Conservation (phyloP, 2,113 vertebrate genomes). For the Propithecus coquereli region DNA sequence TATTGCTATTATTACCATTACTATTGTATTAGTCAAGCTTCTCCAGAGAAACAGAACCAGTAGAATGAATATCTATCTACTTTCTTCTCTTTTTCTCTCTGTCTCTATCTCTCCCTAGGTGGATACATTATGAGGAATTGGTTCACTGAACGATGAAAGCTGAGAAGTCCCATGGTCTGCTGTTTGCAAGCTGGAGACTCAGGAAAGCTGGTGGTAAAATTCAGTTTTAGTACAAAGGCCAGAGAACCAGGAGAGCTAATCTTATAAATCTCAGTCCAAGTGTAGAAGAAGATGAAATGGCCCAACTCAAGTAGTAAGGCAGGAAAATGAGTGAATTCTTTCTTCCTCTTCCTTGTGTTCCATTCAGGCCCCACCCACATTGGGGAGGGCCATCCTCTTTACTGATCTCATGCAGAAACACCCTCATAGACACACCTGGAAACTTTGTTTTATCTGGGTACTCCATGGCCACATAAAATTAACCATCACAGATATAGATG, state of each 20-base stretch:
- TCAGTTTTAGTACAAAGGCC: not conserved
- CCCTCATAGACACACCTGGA: not conserved
- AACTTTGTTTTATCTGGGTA: not conserved
- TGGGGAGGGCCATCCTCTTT: not conserved
- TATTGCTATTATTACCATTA: not conserved
- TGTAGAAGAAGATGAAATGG: not conserved
- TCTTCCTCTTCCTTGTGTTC: not conserved
- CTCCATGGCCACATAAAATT: not conserved
- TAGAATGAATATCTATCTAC: not conserved
- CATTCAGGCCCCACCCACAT: not conserved
- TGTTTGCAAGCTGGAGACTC: not conserved
- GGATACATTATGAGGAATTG: not conserved
- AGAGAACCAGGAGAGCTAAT: not conserved
- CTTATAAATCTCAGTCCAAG: not conserved
- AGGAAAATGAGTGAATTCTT: not conserved
- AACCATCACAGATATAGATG: not conserved
- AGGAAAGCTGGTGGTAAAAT: not conserved
- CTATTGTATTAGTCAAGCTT: not conserved
- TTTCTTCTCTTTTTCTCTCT: not conserved
- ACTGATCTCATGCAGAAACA: not conserved
- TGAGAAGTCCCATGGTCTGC: not conserved
- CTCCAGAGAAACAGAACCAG: not conserved
- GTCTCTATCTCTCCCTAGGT: not conserved
- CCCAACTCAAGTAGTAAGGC: not conserved
- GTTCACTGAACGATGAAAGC: not conserved